Conservation (phyloP, 2,113 vertebrate genomes). For the Lanius collurio region DNA sequence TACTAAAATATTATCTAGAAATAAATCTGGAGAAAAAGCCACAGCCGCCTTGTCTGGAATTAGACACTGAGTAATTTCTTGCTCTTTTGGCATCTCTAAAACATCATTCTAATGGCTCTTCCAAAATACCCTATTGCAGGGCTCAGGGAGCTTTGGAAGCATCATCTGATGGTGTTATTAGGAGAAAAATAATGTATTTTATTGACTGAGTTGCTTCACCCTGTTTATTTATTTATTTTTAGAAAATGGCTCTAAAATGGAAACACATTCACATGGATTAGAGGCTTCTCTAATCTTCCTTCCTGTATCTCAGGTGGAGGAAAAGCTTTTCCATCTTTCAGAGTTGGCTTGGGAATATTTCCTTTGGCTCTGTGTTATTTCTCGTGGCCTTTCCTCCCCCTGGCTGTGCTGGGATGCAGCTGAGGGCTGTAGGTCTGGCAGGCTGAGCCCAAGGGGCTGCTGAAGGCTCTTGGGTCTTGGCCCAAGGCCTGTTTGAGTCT, state of each 20-base stretch:
- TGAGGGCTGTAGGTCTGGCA: neutral
- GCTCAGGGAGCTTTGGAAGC: neutral
- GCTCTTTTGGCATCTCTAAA: neutral
- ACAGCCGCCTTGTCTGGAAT: neutral
- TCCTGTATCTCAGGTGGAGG: neutral
- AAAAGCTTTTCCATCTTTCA: neutral
- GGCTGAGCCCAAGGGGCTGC: neutral
- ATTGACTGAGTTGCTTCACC: neutral
- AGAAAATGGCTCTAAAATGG: neutral
- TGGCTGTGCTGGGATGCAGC: neutral
- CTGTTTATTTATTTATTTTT: neutral
- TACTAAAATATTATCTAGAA: neutral
- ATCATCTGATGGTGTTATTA: neutral
- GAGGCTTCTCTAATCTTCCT: neutral
- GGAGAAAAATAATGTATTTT: neutral
- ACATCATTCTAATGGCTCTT: neutral
- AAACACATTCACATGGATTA: fast-evolving
- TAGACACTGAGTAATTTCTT: neutral
- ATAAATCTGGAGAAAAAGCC: neutral
- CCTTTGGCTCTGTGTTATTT: neutral
- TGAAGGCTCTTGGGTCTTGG: neutral
- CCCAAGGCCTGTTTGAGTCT: neutral
- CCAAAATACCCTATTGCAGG: neutral
- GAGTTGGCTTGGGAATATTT: fast-evolving
- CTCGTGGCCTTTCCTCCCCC: neutral